Conservation (phyloP, 2,888 invertebrate genomes). For the Hedya salicella region DNA sequence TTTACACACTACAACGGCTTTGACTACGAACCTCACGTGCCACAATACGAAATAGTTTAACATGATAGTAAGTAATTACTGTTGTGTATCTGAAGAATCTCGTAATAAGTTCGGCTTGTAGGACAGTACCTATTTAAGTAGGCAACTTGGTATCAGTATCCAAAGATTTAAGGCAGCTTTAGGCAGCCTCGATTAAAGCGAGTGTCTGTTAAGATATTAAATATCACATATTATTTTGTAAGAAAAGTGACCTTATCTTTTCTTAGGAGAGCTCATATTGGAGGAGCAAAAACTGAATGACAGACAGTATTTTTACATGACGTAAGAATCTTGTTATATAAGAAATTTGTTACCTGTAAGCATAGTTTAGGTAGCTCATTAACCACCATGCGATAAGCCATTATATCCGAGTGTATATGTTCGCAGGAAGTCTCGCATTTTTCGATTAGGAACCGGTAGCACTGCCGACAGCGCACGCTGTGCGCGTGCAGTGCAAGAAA, state of each 20-base stretch:
- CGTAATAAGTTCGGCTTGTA: constrained; percentile 10
- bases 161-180: constrained; percentile 36
- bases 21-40: constrained; percentile 74
- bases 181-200: constrained; percentile 13
- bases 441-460: not conserved
- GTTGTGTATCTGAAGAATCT: constrained; percentile 23
- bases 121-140: constrained; percentile 24
- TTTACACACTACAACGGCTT: constrained; percentile 80
- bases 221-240: not conserved
- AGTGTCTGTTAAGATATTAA: constrained; percentile 3
- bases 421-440: not conserved
- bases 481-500: too few species aligned
- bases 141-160: constrained; percentile 36
- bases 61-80: not conserved
- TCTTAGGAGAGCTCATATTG: constrained; percentile 2
- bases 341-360: constrained; percentile 38
- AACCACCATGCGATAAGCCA: constrained; percentile 13
- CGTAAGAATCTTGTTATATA: constrained; percentile 17
- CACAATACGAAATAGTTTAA: constrained; percentile 72
- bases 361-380: constrained; percentile 20
- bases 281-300: constrained; percentile 7
- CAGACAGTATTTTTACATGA: constrained; percentile 17
- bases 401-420: not conserved
- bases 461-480: too few species aligned
- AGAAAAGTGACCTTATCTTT: constrained; percentile 18